Percentiles rank a stretch among this genome's conserved stretches.
phyloP scores from a whole-genome alignment of 53 echinoderm and acorn worm genomes.

The Zoroaster sp. region DNA sequence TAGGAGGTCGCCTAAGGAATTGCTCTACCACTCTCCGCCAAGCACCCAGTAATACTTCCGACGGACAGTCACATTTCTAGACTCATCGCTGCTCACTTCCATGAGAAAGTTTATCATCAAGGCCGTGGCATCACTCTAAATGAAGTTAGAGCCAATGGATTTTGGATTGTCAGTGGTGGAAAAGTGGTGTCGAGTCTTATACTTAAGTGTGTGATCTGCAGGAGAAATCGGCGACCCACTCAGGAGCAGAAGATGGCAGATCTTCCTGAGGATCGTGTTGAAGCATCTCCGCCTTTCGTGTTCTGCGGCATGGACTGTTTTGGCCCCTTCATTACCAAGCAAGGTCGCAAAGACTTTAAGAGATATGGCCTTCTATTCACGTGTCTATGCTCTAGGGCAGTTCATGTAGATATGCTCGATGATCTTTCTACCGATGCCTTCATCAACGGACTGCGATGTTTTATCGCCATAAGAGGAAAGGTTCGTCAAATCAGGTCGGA shows the following conservation, averaged over 20 bases:
- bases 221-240: no score
- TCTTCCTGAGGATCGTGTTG: background rate
- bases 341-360: slow-evolving; percentile 49
- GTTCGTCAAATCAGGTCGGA: slow-evolving; percentile 44
- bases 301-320: no score
- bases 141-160: slow-evolving; percentile 35
- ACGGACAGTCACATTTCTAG: background rate
- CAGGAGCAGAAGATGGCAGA: no score
- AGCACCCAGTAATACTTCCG: background rate
- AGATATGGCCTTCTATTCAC: slow-evolving; percentile 56
- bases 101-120: background rate
- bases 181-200: slow-evolving; percentile 19
- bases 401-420: slow-evolving; percentile 54
- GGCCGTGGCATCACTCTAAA: slow-evolving; percentile 35
- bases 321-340: no score
- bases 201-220: no score
- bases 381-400: no score
- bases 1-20: background rate
- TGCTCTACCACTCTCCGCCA: background rate
- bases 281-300: background rate
- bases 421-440: slow-evolving; percentile 57
- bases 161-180: slow-evolving; percentile 50
- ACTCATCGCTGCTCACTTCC: background rate
- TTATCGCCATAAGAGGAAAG: no score
- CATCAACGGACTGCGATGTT: slow-evolving; percentile 62